These are phyloP conservation scores for Danio tinwini DNA, from an alignment of 2,797 vertebrate genomes.

Conservation along the genomic window DNA sequence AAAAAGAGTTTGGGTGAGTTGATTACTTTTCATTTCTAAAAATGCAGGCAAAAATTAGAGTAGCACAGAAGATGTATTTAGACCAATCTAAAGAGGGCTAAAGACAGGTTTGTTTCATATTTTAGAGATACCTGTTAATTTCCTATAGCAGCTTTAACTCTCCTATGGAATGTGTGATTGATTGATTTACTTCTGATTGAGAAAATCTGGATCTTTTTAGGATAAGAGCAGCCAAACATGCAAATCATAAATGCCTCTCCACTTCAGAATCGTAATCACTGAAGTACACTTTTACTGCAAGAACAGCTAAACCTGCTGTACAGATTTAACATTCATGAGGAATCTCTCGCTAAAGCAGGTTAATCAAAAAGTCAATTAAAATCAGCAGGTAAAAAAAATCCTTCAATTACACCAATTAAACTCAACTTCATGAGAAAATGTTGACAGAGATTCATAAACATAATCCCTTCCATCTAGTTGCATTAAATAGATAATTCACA, in stretches of 20 bases:
- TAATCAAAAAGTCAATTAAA: constrained; percentile 28
- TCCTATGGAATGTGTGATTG: neutral
- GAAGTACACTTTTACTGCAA: neutral
- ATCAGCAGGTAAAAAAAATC: constrained; percentile 25
- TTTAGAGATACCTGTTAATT: neutral
- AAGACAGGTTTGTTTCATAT: neutral
- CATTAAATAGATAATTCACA: neutral
- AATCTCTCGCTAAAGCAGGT: constrained; percentile 26
- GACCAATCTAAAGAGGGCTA: too few relatives aligned
- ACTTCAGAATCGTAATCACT: neutral
- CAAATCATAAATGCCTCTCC: constrained; percentile 29
- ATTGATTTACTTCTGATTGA: neutral
- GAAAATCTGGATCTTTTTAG: constrained; percentile 52
- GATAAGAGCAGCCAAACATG: constrained; percentile 46
- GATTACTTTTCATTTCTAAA: too few relatives aligned
- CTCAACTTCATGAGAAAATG: constrained; percentile 12
- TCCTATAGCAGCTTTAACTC: neutral
- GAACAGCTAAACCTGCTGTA: neutral
- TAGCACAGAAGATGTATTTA: too few relatives aligned
- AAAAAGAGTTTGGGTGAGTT: too few relatives aligned
- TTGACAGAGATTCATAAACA: constrained; percentile 7
- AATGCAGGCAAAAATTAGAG: too few relatives aligned
- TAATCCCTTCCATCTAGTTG: neutral
- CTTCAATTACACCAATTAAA: constrained; percentile 36
- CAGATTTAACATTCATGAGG: constrained; percentile 26